Evolutionary conservation across 2,113 vertebrate genomes (phyloP).

Genomic region (Ctenodactylus gundi): DNA sequence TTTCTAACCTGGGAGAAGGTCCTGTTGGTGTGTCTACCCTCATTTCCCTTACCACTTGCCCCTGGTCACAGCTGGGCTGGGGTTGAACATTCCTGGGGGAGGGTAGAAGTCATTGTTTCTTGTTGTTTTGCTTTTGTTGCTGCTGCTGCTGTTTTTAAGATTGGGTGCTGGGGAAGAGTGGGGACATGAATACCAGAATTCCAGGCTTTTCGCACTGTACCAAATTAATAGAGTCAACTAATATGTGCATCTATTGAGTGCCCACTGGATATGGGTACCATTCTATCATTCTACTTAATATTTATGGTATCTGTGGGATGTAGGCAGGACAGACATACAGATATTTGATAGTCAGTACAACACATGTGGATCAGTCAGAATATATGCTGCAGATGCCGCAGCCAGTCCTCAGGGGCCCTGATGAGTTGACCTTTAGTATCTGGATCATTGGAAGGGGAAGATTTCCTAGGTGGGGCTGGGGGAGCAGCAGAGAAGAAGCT

Average conservation of each 20-base stretch:
- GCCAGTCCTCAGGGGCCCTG: neutral
- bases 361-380: neutral
- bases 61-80: too few species aligned
- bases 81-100: neutral
- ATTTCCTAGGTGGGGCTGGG: neutral
- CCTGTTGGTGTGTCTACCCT: too few species aligned
- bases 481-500: neutral
- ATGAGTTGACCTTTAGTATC: neutral
- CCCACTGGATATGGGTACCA: accelerated
- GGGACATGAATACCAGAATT: neutral
- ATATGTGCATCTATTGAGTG: neutral
- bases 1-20: neutral
- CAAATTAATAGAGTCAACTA: neutral
- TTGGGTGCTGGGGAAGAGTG: neutral
- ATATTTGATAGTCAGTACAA: neutral
- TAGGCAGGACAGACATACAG: neutral
- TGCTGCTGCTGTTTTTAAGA: neutral
- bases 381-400: accelerated
- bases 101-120: neutral
- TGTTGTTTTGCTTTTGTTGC: neutral
- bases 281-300: neutral
- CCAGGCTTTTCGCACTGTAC: neutral
- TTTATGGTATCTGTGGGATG: neutral
- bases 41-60: too few species aligned
- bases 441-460: neutral